Evolutionary conservation across 2,888 invertebrate species (phyloP), one percentile per base, ranked within the genome.

Genomic region (Himalopsyche kuldschensis): DNA sequence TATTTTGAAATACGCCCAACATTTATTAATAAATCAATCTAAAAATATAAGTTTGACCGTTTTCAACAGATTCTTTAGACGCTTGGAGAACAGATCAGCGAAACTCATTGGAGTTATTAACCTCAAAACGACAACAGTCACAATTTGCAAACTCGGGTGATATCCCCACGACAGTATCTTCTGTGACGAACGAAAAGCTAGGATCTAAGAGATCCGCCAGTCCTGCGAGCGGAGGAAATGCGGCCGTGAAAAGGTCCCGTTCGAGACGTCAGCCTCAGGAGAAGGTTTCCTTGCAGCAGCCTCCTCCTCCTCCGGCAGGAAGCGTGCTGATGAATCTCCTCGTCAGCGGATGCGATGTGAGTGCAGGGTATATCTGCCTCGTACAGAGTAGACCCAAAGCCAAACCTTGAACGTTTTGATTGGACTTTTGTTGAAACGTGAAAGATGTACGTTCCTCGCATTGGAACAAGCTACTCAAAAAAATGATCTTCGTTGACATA

Each of bases 291-390:
- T 89, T 79, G 86, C 90, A 87, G 90, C 90, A 84, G 90, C 90
- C 89, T 27, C 87, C 88, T 1, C 88, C 89, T 10, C 92, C 93
- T 86, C 93, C 93, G 84, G 94, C 94, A 82, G 95, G 94, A 87
- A 96, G 96, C 90, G 98, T 98, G 89, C 94, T 98, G 89, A 96
- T 97, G 95, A 98, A 98, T 92, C 94, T 98, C 87, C 93, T 98
- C 92, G 96, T 98, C 92, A 97, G 96, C 93, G 98, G 98, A 88
- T 97, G 97, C 91, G 98, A 98, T 91, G 95, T 96, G 90, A 96
- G 96, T 92, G 96, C 97, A 87, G 98, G 98, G 87, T 98, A 98
- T 90, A 94, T 95, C 89, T 97, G 97, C 91, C 93, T 96, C 91
- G 94, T 95, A 90, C 95, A 95, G 88, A 92, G 93, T 90, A 91